These are phyloP conservation scores for Aspiorhynchus laticeps DNA, from an alignment of 2,113 vertebrate species.

Conservation along the genomic window DNA sequence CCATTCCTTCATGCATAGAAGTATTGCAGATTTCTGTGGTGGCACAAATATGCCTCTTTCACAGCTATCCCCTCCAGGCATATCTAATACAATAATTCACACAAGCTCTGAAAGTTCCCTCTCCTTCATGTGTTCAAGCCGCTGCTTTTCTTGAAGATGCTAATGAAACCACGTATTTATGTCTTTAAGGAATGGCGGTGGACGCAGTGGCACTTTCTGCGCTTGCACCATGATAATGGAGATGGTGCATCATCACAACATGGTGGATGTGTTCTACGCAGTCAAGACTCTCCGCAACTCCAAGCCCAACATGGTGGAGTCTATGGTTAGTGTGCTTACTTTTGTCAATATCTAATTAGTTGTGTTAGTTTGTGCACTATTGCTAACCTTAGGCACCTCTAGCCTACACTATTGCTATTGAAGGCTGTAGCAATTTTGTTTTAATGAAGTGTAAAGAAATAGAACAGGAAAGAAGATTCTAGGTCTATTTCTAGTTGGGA, in stretches of 20 bases:
- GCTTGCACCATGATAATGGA: conserved; percentile 92
- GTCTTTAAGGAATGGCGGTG: conserved; percentile 86
- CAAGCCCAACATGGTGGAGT: conserved; percentile 98
- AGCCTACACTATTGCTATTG: neutral
- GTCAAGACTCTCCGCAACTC: conserved; percentile 96
- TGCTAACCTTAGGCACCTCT: too few relatives aligned
- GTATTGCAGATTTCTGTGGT: neutral
- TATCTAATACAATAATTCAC: conserved; percentile 35
- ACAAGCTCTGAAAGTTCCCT: conserved; percentile 11
- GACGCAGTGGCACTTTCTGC: conserved; percentile 94
- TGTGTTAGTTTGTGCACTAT: neutral
- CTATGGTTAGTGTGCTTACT: conserved; percentile 79
- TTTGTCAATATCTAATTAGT: neutral
- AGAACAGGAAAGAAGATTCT: too few relatives aligned
- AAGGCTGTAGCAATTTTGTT: too few relatives aligned
- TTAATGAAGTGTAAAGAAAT: too few relatives aligned
- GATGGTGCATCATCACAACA: conserved; percentile 92
- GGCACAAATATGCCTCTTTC: conserved; percentile 19
- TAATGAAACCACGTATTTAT: conserved; percentile 26
- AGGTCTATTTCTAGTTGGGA: too few relatives aligned
- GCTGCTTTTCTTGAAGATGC: neutral
- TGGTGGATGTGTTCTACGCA: conserved; percentile 94
- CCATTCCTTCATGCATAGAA: neutral
- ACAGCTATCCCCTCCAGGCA: conserved; percentile 15
- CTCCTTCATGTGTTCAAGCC: conserved; percentile 3